Percentiles rank a stretch among this genome's conserved stretches.
Evolutionary conservation across 2,113 vertebrate genomes (phyloP).

Genomic region (Pelecanoides urinatrix): DNA sequence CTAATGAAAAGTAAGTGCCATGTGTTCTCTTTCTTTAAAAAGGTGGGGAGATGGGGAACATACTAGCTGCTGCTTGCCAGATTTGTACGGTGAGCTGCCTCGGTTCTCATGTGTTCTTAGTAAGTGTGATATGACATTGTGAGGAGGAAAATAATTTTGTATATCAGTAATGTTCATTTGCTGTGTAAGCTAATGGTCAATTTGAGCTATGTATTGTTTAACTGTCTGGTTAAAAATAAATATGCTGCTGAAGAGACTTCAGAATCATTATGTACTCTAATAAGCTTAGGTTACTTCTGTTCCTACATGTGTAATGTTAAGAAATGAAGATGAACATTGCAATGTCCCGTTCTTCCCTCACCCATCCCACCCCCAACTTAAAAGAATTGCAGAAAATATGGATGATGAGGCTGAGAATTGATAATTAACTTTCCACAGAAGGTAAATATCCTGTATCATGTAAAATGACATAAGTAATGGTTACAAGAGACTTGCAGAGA

Average conservation of each 20-base stretch:
- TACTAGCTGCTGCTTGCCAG: background rate
- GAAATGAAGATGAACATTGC: background rate
- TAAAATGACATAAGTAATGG: background rate
- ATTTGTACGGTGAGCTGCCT: background rate
- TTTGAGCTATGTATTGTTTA: background rate
- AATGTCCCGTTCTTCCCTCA: background rate
- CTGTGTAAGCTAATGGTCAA: background rate
- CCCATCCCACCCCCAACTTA: background rate
- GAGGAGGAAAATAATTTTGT: background rate
- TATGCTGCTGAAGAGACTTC: background rate
- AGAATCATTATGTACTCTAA: background rate
- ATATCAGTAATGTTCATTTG: background rate
- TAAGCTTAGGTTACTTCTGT: background rate
- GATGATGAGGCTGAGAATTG: background rate
- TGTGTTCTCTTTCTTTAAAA: background rate
- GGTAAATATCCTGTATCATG: background rate
- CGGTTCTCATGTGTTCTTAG: rapidly evolving
- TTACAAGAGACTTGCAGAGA: background rate
- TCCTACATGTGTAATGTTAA: background rate
- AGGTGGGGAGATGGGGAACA: background rate
- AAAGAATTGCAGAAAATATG: background rate
- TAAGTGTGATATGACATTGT: background rate
- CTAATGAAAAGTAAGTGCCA: conserved; percentile 94
- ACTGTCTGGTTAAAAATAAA: background rate
- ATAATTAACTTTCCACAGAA: background rate